Conservation (phyloP, 2,888 invertebrate genomes). For the Tryphoninae sp. region DNA sequence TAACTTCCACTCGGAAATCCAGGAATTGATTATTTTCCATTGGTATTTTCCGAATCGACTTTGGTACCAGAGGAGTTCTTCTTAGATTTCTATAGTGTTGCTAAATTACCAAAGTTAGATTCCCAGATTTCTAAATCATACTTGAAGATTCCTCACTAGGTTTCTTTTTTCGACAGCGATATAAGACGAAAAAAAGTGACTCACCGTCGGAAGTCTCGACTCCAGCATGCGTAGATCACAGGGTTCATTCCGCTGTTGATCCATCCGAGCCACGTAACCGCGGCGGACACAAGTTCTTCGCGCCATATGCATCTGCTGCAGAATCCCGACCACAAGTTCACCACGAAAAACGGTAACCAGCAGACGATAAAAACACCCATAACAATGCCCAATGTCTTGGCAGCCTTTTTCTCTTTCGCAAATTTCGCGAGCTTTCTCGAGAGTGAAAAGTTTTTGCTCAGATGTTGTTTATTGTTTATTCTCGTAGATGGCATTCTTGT, state of each 20-base stretch:
- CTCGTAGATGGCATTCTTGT: constrained; percentile 87
- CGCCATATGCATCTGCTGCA: constrained; percentile 93
- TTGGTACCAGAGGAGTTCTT: too few species aligned
- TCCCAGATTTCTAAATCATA: not conserved
- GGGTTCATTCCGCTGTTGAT: constrained; percentile 98
- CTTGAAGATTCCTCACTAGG: not conserved
- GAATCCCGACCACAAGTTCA: constrained; percentile 95
- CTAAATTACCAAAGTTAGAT: not conserved
- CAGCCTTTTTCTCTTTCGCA: constrained; percentile 98
- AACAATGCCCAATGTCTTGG: constrained; percentile 97
- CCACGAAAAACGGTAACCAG: constrained; percentile 98
- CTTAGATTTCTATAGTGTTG: not conserved
- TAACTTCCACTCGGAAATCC: too few species aligned
- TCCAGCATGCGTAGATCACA: constrained; percentile 99
- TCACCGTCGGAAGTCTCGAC: constrained; percentile 96
- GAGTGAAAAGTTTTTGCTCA: constrained; percentile 94
- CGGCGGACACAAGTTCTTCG: constrained; percentile 92
- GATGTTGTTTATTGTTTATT: constrained; percentile 84
- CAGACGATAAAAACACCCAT: constrained; percentile 98
- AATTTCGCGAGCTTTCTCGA: constrained; percentile 97
- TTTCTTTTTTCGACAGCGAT: not conserved
- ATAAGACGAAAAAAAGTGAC: constrained; percentile 68
- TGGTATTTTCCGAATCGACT: too few species aligned
- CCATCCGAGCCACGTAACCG: constrained; percentile 97
- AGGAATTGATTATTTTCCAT: too few species aligned